A percentile compares a stretch with the other conserved stretches of the same genome.
phyloP scores from a whole-genome alignment of 2,888 invertebrate species.

The Myathropa florea region DNA sequence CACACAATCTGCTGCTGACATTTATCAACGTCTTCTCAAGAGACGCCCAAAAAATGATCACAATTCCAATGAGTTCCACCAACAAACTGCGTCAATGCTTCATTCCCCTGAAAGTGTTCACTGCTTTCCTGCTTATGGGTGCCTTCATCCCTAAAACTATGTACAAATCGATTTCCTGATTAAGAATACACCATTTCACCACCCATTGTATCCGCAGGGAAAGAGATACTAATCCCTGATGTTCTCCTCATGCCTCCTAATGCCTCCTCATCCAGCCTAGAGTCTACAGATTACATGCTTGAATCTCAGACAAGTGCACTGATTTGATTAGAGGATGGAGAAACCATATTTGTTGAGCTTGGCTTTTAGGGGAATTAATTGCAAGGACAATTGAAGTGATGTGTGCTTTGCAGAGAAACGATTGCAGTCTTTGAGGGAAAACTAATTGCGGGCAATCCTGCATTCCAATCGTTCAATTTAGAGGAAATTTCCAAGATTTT shows the following conservation, averaged over 20 bases:
- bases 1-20: too few relatives aligned
- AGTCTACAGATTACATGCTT: slow-evolving; percentile 5
- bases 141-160: background rate
- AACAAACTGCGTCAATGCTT: too few relatives aligned
- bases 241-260: background rate
- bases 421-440: background rate
- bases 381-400: slow-evolving; percentile 7
- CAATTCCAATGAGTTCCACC: too few relatives aligned
- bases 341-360: background rate
- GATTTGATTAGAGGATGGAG: background rate
- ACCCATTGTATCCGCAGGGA: background rate
- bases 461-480: slow-evolving; percentile 11
- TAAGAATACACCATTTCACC: background rate
- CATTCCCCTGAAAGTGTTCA: background rate
- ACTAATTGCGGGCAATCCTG: background rate
- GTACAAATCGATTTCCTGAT: slow-evolving; percentile 6
- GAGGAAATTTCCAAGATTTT: background rate
- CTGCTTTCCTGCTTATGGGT: background rate
- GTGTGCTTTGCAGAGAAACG: background rate
- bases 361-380: slow-evolving; percentile 33
- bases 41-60: too few relatives aligned
- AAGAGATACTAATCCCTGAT: background rate
- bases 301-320: slow-evolving; percentile 30
- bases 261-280: background rate
- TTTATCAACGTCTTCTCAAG: too few relatives aligned